These are phyloP conservation scores for Cladopsammia gracilis DNA, from an alignment of 64 coral and sea anemone genomes.

Conservation along the genomic window DNA sequence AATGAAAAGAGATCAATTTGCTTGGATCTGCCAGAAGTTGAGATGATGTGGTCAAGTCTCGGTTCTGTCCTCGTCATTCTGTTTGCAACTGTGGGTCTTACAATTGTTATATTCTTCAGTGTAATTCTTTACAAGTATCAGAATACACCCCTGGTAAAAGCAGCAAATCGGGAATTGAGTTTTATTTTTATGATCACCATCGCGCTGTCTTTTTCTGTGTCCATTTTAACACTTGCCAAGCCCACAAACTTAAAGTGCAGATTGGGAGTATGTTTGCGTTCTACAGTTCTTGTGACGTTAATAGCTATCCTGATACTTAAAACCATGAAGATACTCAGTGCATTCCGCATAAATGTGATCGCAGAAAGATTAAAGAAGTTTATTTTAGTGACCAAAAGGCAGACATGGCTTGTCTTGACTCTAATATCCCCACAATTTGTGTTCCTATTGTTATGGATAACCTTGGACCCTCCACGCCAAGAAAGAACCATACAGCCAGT, in stretches of 20 bases:
- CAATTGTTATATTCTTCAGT: neutral
- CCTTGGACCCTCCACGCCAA: constrained; percentile 28
- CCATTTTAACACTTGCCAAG: constrained; percentile 31
- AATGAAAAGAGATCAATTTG: neutral
- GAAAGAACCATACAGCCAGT: neutral
- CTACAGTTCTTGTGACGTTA: neutral
- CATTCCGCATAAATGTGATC: constrained; percentile 27
- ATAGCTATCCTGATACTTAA: constrained; percentile 28
- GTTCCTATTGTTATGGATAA: constrained; percentile 12
- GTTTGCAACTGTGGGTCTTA: neutral
- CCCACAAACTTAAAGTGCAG: neutral
- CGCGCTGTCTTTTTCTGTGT: constrained; percentile 14
- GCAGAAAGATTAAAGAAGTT: constrained; percentile 34
- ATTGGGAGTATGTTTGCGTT: neutral
- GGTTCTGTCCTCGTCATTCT: neutral
- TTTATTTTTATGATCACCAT: constrained; percentile 19
- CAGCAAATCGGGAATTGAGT: constrained; percentile 45
- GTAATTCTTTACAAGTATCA: constrained; percentile 2
- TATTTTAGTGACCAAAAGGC: constrained; percentile 22
- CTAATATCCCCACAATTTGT: neutral
- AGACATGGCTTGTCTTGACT: constrained; percentile 15
- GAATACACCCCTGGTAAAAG: constrained; percentile 30
- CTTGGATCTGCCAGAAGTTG: neutral
- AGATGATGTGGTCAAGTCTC: neutral
- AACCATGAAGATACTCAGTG: constrained; percentile 26